Percentiles rank a stretch among this genome's conserved stretches.
phyloP scores from a whole-genome alignment of 1,140 invertebrate species.

The Bombus turneri region DNA sequence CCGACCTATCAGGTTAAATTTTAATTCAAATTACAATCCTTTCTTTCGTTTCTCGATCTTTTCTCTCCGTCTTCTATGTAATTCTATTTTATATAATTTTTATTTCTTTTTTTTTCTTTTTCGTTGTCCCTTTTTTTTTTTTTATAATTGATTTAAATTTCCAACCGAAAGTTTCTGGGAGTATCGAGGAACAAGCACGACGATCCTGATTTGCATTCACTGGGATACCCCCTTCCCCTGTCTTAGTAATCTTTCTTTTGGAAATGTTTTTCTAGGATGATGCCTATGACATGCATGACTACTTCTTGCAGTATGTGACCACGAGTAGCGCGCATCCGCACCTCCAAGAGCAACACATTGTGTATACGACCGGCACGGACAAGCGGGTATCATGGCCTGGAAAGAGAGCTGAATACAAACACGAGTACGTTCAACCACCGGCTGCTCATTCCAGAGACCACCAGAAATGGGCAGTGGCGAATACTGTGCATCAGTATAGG shows the following conservation, averaged over 20 bases:
- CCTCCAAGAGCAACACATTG: constrained; percentile 84
- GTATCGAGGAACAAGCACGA: background rate
- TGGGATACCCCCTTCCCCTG: background rate
- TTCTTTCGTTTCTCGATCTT: constrained; percentile 6
- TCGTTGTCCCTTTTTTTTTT: background rate
- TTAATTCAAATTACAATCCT: background rate
- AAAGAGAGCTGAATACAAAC: constrained; percentile 82
- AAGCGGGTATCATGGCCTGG: constrained; percentile 85
- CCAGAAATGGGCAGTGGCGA: constrained; percentile 83
- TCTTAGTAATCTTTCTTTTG: constrained; percentile 61
- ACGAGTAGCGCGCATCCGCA: constrained; percentile 80
- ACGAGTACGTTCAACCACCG: constrained; percentile 86
- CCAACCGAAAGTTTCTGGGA: background rate
- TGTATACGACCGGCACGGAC: constrained; percentile 83
- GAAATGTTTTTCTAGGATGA: constrained; percentile 79
- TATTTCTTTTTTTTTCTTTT: background rate
- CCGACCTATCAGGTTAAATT: constrained; percentile 79
- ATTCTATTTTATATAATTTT: background rate
- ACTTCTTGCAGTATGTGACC: constrained; percentile 84
- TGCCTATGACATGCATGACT: constrained; percentile 81
- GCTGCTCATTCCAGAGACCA: constrained; percentile 85
- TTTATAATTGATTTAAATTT: background rate
- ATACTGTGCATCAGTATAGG: constrained; percentile 85
- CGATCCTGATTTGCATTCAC: background rate
- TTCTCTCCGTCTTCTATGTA: background rate